Conservation (phyloP, 2,797 vertebrate species). For the Parauchenoglanis ngamensis region DNA sequence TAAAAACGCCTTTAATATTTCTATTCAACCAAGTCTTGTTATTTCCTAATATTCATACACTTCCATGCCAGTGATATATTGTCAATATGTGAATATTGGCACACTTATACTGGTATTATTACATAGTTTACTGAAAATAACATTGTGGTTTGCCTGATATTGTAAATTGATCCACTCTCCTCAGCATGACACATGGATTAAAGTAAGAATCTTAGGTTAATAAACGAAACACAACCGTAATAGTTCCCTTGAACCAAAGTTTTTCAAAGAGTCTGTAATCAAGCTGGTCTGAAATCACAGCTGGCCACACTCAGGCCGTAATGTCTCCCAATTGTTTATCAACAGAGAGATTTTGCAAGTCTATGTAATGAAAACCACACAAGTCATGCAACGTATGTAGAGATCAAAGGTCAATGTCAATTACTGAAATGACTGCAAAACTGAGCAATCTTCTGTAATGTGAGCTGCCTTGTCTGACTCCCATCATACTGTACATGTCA, state of each 20-base stretch:
- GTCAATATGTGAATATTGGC: not conserved
- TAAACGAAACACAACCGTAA: conserved; percentile 30
- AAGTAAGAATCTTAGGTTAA: conserved; percentile 8
- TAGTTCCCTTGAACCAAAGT: conserved; percentile 52
- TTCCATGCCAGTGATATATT: not conserved
- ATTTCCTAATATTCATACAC: not conserved
- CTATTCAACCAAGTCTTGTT: not conserved
- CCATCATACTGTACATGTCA: conserved; percentile 79
- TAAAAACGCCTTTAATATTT: not conserved
- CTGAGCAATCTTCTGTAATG: conserved; percentile 81
- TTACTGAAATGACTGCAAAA: conserved; percentile 80
- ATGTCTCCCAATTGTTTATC: conserved; percentile 68
- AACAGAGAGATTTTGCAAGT: conserved; percentile 64
- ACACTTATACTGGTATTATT: not conserved
- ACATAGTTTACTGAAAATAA: not conserved
- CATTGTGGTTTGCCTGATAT: not conserved
- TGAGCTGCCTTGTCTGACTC: conserved; percentile 75
- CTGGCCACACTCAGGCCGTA: conserved; percentile 69
- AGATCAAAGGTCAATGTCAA: conserved; percentile 82
- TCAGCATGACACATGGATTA: not conserved
- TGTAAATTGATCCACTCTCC: conserved; percentile 8
- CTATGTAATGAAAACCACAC: conserved; percentile 81
- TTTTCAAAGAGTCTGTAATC: conserved; percentile 64
- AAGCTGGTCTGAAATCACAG: conserved; percentile 61
- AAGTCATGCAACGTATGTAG: conserved; percentile 77